Percentiles rank a stretch among this genome's conserved stretches.
phyloP scores from a whole-genome alignment of 2,797 vertebrate species.

The Leucoraja ocellata region DNA sequence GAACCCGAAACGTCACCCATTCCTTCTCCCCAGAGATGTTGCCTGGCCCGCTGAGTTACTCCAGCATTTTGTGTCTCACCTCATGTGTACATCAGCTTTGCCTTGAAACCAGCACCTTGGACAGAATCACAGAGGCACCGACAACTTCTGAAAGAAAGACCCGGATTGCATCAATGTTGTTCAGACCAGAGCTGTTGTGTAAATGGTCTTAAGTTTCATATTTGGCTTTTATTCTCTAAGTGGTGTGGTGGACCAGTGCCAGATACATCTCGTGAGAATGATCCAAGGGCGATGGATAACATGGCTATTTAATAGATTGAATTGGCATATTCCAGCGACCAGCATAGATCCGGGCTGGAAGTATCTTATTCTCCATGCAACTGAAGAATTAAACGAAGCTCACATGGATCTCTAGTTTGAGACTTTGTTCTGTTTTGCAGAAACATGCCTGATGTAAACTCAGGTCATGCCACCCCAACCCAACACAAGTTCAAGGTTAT shows the following conservation, averaged over 20 bases:
- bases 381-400: neutral
- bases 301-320: neutral
- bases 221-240: neutral
- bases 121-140: neutral
- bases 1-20: too few relatives aligned
- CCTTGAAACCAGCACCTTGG: neutral
- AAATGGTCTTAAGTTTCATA: neutral
- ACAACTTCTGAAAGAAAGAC: neutral
- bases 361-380: neutral
- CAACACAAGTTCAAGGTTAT: too few relatives aligned
- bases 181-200: neutral
- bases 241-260: neutral
- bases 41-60: too few relatives aligned
- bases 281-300: slow-evolving; percentile 14
- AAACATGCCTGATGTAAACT: neutral
- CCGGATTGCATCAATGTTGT: neutral
- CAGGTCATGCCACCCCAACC: neutral
- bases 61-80: too few relatives aligned
- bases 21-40: too few relatives aligned
- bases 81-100: neutral
- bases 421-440: neutral
- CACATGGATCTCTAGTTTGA: neutral
- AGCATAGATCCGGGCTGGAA: neutral
- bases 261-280: neutral
- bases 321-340: neutral